Evolutionary conservation across 2,888 invertebrate genomes (phyloP), one percentile per base, ranked within the genome.

Genomic region (Luperina testacea): DNA sequence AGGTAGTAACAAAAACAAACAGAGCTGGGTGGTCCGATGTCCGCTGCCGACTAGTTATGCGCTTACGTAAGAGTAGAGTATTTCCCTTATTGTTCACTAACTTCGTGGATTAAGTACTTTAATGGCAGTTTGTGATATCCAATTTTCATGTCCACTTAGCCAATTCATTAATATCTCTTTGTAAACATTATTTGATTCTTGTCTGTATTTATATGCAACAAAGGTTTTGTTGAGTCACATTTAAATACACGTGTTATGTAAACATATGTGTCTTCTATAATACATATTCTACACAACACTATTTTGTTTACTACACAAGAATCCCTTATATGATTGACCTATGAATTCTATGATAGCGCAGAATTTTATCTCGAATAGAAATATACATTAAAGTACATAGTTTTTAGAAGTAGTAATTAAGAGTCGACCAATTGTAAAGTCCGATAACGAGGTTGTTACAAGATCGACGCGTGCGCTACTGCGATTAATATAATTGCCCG

Each of bases 1-100:
- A 90, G 87, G 88, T 83, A 84, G 88, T 89, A 92, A 92, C 90
- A 92, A 93, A 93, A 94, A 93, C 93, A 94, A 94, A 94, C 92
- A 93, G 89, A 91, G 82, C 92, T 87, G 93, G 94, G 94, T 94
- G 94, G 95, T 93, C 94, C 88, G 78, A 84, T 82, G 82, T 81
- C 86, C 87, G 84, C 88, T 86, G 90, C 86, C 88, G 90, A 77
- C 77, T 84, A 84, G 83, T 82, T 86, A 88, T 88, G 82, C 77
- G 85, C 85, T 90, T 92, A 89, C 82, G 86, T 87, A 88, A 90
- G 84, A 82, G 75, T 87, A 81, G 83, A 89, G 87, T 90, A 92
- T 92, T 92, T 92, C 88, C 90, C 87, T 90, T 84, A 88, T 89
- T 88, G 87, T 88, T 82, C 82, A 87, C 83, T 81, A 81, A 84